Evolutionary conservation across 2,113 vertebrate genomes (phyloP).

Genomic region (Microcebus griseorufus): DNA sequence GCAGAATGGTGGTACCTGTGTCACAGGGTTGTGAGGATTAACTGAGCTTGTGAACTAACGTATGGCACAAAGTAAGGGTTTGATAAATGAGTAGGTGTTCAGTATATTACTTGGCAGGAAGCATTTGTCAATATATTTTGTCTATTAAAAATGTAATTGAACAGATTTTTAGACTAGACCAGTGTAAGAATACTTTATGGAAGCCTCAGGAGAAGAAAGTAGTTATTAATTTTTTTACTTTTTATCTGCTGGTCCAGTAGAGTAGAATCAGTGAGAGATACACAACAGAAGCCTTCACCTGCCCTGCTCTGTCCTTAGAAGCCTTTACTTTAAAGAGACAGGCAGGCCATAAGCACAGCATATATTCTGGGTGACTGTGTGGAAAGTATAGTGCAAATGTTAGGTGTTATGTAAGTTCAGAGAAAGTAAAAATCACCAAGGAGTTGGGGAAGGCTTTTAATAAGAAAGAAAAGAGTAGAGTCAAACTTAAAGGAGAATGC

Average conservation of each 20-base stretch:
- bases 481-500: not conserved
- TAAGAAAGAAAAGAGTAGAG: not conserved
- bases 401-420: not conserved
- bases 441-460: not conserved
- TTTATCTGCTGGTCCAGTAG: not conserved
- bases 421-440: not conserved
- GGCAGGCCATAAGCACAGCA: not conserved
- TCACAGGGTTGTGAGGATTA: not conserved
- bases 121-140: constrained; percentile 6
- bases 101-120: constrained; percentile 32
- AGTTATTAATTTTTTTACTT: not conserved
- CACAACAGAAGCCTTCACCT: not conserved
- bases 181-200: not conserved
- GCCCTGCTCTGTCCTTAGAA: not conserved
- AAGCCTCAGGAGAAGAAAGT: not conserved
- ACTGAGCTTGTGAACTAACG: not conserved
- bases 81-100: not conserved
- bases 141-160: not conserved
- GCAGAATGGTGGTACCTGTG: not conserved
- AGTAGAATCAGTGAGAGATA: not conserved
- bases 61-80: not conserved
- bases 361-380: not conserved
- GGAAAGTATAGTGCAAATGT: not conserved
- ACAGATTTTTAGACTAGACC: not conserved
- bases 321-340: not conserved